Conservation (phyloP, 2,888 invertebrate genomes). For the Agrilus mali region DNA sequence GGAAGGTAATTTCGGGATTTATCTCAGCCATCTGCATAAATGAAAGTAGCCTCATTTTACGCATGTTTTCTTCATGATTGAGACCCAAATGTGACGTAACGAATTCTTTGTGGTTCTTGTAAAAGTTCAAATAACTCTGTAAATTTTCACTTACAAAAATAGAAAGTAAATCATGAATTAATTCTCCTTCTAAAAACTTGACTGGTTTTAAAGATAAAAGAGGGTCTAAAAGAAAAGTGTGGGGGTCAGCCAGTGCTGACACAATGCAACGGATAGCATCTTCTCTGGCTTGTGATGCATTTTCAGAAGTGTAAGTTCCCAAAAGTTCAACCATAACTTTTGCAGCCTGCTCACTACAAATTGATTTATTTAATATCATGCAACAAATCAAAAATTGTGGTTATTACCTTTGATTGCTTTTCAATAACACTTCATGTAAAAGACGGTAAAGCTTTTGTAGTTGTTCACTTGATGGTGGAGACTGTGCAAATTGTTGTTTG, state of each 20-base stretch:
- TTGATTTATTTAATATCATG: constrained; percentile 2
- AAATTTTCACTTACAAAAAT: constrained; percentile 93
- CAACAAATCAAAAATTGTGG: constrained; percentile 2
- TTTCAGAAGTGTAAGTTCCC: constrained; percentile 93
- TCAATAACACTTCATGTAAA: constrained; percentile 77
- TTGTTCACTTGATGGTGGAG: constrained; percentile 76
- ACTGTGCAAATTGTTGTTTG: constrained; percentile 64
- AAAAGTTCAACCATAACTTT: constrained; percentile 95
- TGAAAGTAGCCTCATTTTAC: constrained; percentile 92
- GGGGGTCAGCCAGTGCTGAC: constrained; percentile 89
- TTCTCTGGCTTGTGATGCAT: constrained; percentile 91
- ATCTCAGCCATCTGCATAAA: constrained; percentile 97
- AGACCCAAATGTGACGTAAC: constrained; percentile 63
- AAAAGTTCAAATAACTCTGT: constrained; percentile 84
- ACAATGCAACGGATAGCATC: constrained; percentile 95
- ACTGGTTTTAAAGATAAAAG: constrained; percentile 88
- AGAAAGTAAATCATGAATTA: constrained; percentile 84
- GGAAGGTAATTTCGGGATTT: constrained; percentile 85
- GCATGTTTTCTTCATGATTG: constrained; percentile 87
- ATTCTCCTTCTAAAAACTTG: constrained; percentile 85
- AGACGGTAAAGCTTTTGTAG: constrained; percentile 83
- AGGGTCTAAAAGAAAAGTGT: constrained; percentile 90
- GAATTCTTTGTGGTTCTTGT: constrained; percentile 84
- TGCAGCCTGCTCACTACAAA: constrained; percentile 71
- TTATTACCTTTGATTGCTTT: constrained; percentile 67